A percentile compares a stretch with the other conserved stretches of the same genome.
Conservation (phyloP, 1,140 invertebrate genomes). For the Euwallacea similis region DNA sequence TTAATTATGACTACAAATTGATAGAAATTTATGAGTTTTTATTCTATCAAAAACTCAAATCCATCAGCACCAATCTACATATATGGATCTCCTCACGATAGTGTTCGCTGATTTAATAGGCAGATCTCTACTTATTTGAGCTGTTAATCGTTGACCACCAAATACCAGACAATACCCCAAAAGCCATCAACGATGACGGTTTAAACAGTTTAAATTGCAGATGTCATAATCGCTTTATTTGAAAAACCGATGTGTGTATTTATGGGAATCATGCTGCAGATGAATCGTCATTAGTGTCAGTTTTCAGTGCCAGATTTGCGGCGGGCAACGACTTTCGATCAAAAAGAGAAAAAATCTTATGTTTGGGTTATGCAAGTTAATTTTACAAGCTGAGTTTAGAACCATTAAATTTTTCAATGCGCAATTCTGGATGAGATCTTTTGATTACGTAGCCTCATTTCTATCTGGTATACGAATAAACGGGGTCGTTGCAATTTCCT, state of each 20-base stretch:
- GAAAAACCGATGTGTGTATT: conserved; percentile 8
- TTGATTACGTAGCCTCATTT: too few species aligned
- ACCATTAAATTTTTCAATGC: background rate
- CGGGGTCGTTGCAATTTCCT: background rate
- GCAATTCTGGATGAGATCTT: background rate
- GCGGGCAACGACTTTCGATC: background rate
- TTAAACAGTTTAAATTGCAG: conserved; percentile 8
- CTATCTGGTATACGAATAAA: background rate
- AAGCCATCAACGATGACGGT: background rate
- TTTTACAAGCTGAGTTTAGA: background rate
- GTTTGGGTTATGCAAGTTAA: background rate
- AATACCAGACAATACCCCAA: background rate
- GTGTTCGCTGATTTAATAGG: too few species aligned
- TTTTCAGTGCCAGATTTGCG: conserved; percentile 1
- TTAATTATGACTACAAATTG: too few species aligned
- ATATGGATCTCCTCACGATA: too few species aligned
- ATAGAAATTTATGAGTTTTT: too few species aligned
- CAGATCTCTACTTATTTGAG: too few species aligned
- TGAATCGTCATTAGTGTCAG: conserved; percentile 10
- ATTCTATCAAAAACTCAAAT: too few species aligned
- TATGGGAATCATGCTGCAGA: conserved; percentile 1
- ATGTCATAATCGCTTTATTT: conserved; percentile 10
- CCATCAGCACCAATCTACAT: too few species aligned
- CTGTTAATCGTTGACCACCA: too few species aligned
- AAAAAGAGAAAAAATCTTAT: background rate